These are phyloP conservation scores for Pseudochirops cupreus DNA, from an alignment of 2,797 vertebrate species.

Conservation along the genomic window DNA sequence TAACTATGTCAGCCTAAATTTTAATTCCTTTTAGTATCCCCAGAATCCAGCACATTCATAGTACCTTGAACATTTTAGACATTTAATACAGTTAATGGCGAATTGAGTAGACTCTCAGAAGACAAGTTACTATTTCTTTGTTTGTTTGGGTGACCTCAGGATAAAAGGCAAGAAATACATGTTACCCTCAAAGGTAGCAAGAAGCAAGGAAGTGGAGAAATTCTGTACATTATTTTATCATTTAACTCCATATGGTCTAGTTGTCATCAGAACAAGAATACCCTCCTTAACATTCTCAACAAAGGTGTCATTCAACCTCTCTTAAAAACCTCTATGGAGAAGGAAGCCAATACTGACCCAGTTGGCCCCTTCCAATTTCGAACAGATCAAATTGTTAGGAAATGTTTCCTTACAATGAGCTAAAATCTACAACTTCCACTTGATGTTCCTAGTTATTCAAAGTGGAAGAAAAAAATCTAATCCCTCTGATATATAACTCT, in stretches of 20 bases:
- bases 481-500: background rate
- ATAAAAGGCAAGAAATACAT: background rate
- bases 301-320: background rate
- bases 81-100: background rate
- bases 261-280: background rate
- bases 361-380: background rate
- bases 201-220: background rate
- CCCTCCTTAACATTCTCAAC: background rate
- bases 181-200: conserved; percentile 6
- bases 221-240: background rate
- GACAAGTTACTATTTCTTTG: background rate
- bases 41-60: background rate
- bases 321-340: background rate
- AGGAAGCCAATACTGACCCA: background rate
- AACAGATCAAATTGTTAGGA: background rate
- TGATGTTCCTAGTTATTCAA: background rate
- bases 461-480: background rate
- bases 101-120: background rate
- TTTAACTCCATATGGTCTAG: background rate
- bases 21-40: background rate
- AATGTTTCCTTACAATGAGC: background rate
- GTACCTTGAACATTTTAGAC: background rate
- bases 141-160: background rate
- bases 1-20: background rate
- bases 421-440: background rate